These are phyloP conservation scores for Synergus umbraculus DNA, from an alignment of 2,888 invertebrate genomes.

Conservation along the genomic window DNA sequence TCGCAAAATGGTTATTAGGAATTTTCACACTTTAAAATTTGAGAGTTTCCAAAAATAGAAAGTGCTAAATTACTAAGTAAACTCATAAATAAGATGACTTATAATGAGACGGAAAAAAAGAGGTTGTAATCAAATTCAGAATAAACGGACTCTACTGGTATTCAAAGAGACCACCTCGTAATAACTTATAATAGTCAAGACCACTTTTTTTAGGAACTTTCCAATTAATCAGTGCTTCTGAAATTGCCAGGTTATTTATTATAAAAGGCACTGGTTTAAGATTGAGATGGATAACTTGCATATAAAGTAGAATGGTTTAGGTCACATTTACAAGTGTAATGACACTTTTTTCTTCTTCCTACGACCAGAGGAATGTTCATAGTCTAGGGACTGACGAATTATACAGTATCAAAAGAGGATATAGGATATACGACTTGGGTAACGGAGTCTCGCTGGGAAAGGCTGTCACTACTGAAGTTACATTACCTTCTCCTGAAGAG, in stretches of 20 bases:
- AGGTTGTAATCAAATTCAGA: not conserved
- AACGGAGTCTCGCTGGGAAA: conserved; percentile 38
- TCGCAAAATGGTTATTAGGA: too few relatives aligned
- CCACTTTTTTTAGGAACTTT: conserved; percentile 9
- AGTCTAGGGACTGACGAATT: conserved; percentile 38
- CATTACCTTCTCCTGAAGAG: conserved; percentile 24
- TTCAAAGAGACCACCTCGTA: not conserved
- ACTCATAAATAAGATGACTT: not conserved
- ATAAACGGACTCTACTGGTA: not conserved
- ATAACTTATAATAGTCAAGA: conserved; percentile 23
- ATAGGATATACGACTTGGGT: conserved; percentile 31
- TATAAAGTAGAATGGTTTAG: conserved; percentile 34
- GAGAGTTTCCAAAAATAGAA: not conserved
- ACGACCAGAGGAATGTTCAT: conserved; percentile 31
- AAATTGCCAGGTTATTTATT: conserved; percentile 37
- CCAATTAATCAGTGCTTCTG: conserved; percentile 37
- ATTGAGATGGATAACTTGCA: conserved; percentile 38
- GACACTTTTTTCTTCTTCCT: conserved; percentile 40
- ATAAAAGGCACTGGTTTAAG: conserved; percentile 28
- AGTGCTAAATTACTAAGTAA: not conserved
- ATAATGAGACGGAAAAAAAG: not conserved
- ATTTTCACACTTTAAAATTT: not conserved
- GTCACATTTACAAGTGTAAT: conserved; percentile 38
- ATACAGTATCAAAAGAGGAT: conserved; percentile 22
- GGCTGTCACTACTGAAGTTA: conserved; percentile 33